These are phyloP conservation scores for Drosophila fungiperda DNA, from an alignment of 2,888 invertebrate genomes.

Conservation along the genomic window DNA sequence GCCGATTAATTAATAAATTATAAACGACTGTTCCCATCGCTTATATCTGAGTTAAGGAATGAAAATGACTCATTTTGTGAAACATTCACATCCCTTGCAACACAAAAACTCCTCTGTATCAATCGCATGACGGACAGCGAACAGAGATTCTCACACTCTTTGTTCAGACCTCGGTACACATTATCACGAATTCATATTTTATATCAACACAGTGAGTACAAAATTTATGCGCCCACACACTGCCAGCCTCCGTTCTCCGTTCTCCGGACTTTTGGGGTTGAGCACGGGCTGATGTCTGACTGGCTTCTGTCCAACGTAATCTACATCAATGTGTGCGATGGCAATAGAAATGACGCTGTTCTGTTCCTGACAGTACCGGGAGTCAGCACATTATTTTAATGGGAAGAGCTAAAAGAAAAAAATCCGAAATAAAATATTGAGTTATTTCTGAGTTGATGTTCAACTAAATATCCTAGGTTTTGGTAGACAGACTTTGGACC, in stretches of 20 bases:
- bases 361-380: slow-evolving; percentile 15
- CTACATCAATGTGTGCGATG: slow-evolving; percentile 63
- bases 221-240: slow-evolving; percentile 75
- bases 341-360: slow-evolving; percentile 18
- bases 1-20: slow-evolving; percentile 3
- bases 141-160: slow-evolving; percentile 48
- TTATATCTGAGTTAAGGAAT: slow-evolving; percentile 1
- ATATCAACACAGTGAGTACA: slow-evolving; percentile 62
- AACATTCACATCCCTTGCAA: slow-evolving; percentile 20
- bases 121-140: slow-evolving; percentile 32
- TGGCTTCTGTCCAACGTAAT: slow-evolving; percentile 73
- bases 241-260: slow-evolving; percentile 5
- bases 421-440: neutral
- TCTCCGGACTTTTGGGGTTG: slow-evolving; percentile 27
- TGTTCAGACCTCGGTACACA: slow-evolving; percentile 29
- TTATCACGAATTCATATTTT: slow-evolving; percentile 71
- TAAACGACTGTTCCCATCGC: slow-evolving; percentile 28
- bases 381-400: slow-evolving; percentile 34
- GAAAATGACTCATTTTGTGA: slow-evolving; percentile 38
- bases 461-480: slow-evolving; percentile 14
- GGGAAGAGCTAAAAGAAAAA: slow-evolving; percentile 9
- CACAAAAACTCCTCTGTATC: slow-evolving; percentile 18
- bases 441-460: slow-evolving; percentile 5
- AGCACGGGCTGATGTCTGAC: slow-evolving; percentile 62
- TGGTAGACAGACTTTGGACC: neutral